phyloP scores from a whole-genome alignment of 2,113 vertebrate species.

The Serilophus lunatus region DNA sequence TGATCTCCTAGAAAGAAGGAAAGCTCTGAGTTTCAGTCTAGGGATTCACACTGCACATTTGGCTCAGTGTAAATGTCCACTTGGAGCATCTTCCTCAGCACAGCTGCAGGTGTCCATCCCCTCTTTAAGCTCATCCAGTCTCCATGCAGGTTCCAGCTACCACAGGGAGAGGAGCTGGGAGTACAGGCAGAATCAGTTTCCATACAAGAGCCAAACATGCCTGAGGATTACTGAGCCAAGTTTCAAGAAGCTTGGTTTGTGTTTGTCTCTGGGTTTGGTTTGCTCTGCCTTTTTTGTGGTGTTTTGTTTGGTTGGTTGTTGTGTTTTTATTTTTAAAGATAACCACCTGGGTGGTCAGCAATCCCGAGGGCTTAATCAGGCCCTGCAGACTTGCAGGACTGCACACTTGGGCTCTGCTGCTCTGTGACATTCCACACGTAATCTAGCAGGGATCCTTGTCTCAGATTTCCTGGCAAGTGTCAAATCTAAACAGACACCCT shows the following conservation, averaged over 20 bases:
- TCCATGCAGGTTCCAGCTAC: not conserved
- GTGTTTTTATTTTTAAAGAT: not conserved
- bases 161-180: not conserved
- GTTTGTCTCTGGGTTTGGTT: not conserved
- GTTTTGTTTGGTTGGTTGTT: not conserved
- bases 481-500: not conserved
- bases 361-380: not conserved
- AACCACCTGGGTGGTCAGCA: not conserved
- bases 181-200: fast-evolving
- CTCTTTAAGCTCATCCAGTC: not conserved
- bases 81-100: not conserved
- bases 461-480: not conserved
- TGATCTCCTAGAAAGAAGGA: not conserved
- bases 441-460: not conserved
- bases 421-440: not conserved
- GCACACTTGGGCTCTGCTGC: not conserved
- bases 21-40: not conserved
- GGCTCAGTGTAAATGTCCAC: not conserved
- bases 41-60: fast-evolving
- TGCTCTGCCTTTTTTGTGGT: not conserved
- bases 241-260: not conserved
- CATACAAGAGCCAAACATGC: not conserved
- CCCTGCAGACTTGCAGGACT: not conserved
- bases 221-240: not conserved
- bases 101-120: not conserved